A percentile compares a stretch with the other conserved stretches of the same genome.
These are phyloP conservation scores for Anastrepha obliqua DNA, from an alignment of 1,140 invertebrate genomes.

Conservation along the genomic window DNA sequence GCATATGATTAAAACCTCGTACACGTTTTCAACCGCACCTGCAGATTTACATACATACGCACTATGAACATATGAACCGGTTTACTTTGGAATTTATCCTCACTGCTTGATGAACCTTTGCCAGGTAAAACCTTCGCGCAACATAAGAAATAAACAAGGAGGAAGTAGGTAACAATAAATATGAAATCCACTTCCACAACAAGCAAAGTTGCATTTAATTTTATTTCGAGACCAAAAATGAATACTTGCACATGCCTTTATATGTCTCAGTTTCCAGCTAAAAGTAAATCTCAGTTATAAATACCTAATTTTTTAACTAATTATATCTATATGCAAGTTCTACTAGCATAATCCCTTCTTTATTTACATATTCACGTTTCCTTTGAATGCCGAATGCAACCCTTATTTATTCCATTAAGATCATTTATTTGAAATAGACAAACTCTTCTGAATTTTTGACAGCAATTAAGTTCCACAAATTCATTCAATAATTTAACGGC, in stretches of 20 bases:
- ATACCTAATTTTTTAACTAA: too few relatives aligned
- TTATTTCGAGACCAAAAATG: neutral
- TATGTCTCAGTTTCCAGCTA: neutral
- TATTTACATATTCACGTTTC: too few relatives aligned
- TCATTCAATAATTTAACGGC: neutral
- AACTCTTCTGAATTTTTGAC: neutral
- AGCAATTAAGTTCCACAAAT: conserved; percentile 51
- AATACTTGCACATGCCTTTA: neutral
- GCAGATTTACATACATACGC: neutral
- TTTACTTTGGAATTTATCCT: neutral
- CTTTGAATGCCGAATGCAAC: neutral
- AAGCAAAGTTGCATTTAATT: too few relatives aligned
- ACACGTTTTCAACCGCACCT: neutral
- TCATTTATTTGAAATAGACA: conserved; percentile 30
- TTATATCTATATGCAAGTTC: too few relatives aligned
- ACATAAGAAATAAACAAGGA: neutral
- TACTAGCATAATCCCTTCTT: too few relatives aligned
- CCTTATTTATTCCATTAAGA: conserved; percentile 52
- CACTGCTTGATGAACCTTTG: neutral
- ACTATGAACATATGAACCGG: neutral
- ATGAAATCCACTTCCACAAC: too few relatives aligned
- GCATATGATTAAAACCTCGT: too few relatives aligned
- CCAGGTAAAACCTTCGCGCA: neutral
- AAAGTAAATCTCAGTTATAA: neutral
- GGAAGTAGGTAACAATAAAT: too few relatives aligned